phyloP scores from a whole-genome alignment of 2,113 vertebrate species.

The Emydocephalus ijimae region DNA sequence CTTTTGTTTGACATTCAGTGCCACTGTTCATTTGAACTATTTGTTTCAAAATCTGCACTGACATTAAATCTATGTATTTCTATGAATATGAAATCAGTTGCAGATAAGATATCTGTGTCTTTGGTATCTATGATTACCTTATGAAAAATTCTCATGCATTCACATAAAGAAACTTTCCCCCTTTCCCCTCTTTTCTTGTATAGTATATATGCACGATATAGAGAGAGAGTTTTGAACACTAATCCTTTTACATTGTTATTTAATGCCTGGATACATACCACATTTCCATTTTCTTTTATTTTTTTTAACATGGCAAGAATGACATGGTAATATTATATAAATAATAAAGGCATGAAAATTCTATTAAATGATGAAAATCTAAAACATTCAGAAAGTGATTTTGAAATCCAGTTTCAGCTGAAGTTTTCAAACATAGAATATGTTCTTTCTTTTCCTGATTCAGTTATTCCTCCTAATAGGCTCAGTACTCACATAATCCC shows the following conservation, averaged over 20 bases:
- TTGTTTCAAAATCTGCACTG: slow-evolving; percentile 19
- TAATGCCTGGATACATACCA: not conserved
- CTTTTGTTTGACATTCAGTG: slow-evolving; percentile 4
- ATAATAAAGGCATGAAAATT: not conserved
- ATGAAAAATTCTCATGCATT: not conserved
- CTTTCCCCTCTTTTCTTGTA: not conserved
- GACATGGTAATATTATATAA: not conserved
- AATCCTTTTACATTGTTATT: not conserved
- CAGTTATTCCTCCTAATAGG: not conserved
- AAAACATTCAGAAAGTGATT: not conserved
- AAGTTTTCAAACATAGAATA: not conserved
- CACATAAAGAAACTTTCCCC: not conserved
- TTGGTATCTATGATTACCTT: slow-evolving; percentile 10
- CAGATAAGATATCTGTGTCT: not conserved
- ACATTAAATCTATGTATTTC: slow-evolving; percentile 9
- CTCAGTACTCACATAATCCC: not conserved
- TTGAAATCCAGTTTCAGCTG: not conserved
- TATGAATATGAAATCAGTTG: slow-evolving; percentile 6
- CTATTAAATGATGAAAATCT: not conserved
- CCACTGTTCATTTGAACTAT: slow-evolving; percentile 36
- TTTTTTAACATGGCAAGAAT: not conserved
- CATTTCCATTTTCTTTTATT: not conserved
- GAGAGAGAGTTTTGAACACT: not conserved
- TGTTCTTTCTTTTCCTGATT: not conserved
- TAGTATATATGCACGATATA: not conserved